Conservation (phyloP, 2,888 invertebrate species). For the Cetonia aurata region DNA sequence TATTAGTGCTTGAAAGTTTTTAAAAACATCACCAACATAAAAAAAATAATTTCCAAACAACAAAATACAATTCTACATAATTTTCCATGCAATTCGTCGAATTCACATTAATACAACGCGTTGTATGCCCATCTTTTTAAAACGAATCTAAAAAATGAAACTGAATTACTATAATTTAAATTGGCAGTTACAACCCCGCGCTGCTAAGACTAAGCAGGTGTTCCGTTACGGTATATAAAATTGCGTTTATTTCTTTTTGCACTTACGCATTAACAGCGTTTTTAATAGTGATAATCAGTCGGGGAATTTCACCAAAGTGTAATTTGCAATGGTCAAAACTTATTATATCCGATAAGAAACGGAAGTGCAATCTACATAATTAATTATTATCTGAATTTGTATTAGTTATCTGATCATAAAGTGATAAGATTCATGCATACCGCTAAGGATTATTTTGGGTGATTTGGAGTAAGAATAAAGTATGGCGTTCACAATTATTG, state of each 20-base stretch:
- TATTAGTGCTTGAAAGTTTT: too few relatives aligned
- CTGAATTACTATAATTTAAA: background rate
- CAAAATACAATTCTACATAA: too few relatives aligned
- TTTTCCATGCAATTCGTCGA: too few relatives aligned
- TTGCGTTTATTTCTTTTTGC: constrained; percentile 7
- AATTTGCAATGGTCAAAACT: constrained; percentile 17
- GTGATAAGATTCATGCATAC: too few relatives aligned
- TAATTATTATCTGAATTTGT: constrained; percentile 2
- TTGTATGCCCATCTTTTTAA: too few relatives aligned
- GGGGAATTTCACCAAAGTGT: constrained; percentile 1
- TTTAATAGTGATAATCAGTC: constrained; percentile 17
- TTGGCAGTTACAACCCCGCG: constrained; percentile 3
- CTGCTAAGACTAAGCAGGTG: constrained; percentile 10
- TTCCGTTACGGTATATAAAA: background rate
- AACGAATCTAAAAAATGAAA: too few relatives aligned
- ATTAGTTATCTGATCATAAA: constrained; percentile 1
- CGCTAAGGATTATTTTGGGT: too few relatives aligned
- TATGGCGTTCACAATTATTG: too few relatives aligned
- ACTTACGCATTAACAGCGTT: constrained; percentile 3
- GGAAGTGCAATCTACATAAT: constrained; percentile 22
- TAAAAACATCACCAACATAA: too few relatives aligned
- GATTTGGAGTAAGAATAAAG: too few relatives aligned
- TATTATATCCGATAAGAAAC: constrained; percentile 19
- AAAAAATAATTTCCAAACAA: too few relatives aligned
- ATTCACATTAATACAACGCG: too few relatives aligned